Percentiles rank a stretch among this genome's conserved stretches.
These are phyloP conservation scores for Blastomussa wellsi DNA, from an alignment of 92 coral and sea anemone species.

Conservation along the genomic window DNA sequence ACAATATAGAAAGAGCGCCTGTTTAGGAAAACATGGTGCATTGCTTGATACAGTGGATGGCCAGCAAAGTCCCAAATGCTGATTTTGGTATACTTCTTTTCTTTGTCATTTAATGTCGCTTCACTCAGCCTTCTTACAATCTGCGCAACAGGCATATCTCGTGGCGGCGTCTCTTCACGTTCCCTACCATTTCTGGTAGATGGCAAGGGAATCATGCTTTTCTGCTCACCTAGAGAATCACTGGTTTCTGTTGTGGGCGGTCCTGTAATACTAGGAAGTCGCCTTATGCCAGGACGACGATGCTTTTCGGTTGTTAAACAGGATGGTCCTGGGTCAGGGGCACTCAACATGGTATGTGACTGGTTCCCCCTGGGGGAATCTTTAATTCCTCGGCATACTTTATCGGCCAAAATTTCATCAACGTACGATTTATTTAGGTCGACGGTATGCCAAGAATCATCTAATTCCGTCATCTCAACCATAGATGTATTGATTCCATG, in stretches of 20 bases:
- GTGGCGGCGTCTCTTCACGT: slow-evolving; percentile 7
- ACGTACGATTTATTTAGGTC: slow-evolving; percentile 47
- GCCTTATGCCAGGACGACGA: not conserved
- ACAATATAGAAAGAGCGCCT: slow-evolving; percentile 61
- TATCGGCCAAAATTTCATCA: slow-evolving; percentile 58
- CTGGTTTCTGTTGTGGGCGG: not conserved
- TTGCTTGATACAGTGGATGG: slow-evolving; percentile 69
- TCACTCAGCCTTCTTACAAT: slow-evolving; percentile 43
- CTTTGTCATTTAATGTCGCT: not conserved
- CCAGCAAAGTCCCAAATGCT: slow-evolving; percentile 85
- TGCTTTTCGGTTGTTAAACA: not conserved
- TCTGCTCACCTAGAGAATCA: not conserved
- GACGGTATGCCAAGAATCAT: slow-evolving; percentile 60
- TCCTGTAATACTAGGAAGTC: slow-evolving; percentile 11
- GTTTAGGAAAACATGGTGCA: slow-evolving; percentile 77
- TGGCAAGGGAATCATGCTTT: not conserved
- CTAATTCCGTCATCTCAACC: slow-evolving; percentile 66
- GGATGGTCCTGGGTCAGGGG: not conserved
- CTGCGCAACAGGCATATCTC: slow-evolving; percentile 45
- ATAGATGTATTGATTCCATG: slow-evolving; percentile 72
- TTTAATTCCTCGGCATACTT: slow-evolving; percentile 49
- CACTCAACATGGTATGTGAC: not conserved
- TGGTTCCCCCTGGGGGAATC: not conserved
- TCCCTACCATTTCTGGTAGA: not conserved
- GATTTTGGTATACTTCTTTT: slow-evolving; percentile 36